Conservation (phyloP, 2,797 vertebrate species). For the Microchirus variegatus region DNA sequence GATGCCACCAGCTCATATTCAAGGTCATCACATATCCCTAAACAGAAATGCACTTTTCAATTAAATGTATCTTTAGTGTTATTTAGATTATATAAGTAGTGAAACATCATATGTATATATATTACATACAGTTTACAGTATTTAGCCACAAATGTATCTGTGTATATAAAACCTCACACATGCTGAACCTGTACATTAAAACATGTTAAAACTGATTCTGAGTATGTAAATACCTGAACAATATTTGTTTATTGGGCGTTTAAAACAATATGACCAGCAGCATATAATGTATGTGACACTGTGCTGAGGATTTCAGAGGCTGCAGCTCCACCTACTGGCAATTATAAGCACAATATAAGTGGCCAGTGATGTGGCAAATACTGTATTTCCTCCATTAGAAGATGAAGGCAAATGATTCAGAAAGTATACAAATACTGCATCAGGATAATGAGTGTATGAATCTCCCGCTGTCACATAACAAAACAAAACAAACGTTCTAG, state of each 20-base stretch:
- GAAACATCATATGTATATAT: not conserved
- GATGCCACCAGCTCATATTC: not conserved
- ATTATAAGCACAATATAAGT: not conserved
- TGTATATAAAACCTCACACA: slow-evolving; percentile 39
- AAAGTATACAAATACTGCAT: no score
- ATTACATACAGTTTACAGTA: slow-evolving; percentile 4
- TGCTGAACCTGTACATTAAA: slow-evolving; percentile 54
- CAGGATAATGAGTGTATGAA: no score
- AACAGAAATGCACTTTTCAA: slow-evolving; percentile 31
- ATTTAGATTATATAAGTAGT: slow-evolving; percentile 12
- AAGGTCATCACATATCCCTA: not conserved
- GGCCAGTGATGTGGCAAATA: not conserved
- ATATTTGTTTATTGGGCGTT: not conserved
- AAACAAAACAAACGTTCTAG: no score
- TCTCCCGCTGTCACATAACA: no score
- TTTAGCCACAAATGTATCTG: slow-evolving; percentile 38
- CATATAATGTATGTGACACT: not conserved
- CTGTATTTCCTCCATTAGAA: not conserved
- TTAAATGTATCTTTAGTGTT: slow-evolving; percentile 11
- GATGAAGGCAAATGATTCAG: not conserved
- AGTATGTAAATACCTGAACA: not conserved
- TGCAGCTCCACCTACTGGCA: slow-evolving; percentile 32
- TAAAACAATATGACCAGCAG: not conserved
- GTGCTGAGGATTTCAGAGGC: not conserved
- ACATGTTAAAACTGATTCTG: slow-evolving; percentile 6